Evolutionary conservation across 1,140 invertebrate genomes (phyloP), one percentile per base, ranked within the genome.

Genomic region (Lepeophtheirus salmonis): DNA sequence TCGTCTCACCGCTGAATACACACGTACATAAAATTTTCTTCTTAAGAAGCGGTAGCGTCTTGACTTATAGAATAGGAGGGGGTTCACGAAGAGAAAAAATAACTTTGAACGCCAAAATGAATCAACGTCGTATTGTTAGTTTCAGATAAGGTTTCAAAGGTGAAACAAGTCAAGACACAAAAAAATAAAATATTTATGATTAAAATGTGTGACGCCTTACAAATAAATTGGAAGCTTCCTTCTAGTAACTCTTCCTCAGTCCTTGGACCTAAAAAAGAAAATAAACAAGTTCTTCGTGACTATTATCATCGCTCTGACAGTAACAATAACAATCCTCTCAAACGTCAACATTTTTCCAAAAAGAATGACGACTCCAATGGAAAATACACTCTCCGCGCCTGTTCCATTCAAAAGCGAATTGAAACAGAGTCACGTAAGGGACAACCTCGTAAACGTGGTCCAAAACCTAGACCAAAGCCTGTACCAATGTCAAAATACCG

Each of bases 381-480:
- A n/a, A 52, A 52, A n/a, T 57, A 57, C 55, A 30, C 22, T n/a
- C 26, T 57, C 4, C 55, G 55, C 14, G 55, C 22, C 2, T 25
- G 22, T 21, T 57, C 55, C 26, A 41, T 57, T 25, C 2, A 57
- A 20, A 57, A 57, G 16, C 55, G 55, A 16, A 41, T 26, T 10
- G 55, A 57, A 21, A 41, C 26, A 10, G 55, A 57, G 25, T 17
- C 55, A n/a, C 52, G 52, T 2, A 25, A 57, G 25, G 26, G 26
- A 3, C 55, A 57, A 21, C 55, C 55, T 16, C 55, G 57, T 3
- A 60, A 60, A 26, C 57, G 57, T n/a, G 57, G 55, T 50, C 57
- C 57, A 2, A 60, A 60, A 21, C 57, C 57, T 22, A 16, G 23
- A 14, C 57, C 30, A 17, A 50, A 50, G 21, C n/a, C 57, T 22